Evolutionary conservation across 2,113 vertebrate species (phyloP), one percentile per base, ranked within the genome.

Genomic region (Sinocyclocheilus maitianheensis): DNA sequence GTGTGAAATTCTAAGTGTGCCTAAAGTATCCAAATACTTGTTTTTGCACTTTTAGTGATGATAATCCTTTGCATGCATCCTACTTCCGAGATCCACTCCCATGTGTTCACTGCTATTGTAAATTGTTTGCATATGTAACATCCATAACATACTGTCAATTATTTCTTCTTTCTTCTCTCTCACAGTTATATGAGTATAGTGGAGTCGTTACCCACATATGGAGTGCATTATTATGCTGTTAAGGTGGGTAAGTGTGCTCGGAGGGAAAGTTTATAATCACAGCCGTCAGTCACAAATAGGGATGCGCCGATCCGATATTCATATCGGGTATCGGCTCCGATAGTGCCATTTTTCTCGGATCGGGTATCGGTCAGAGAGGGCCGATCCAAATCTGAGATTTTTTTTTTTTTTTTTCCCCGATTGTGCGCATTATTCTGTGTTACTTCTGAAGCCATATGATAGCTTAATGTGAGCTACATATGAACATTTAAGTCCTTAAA

Each of bases 201-300:
- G 82, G 89, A 90, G 85, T 88, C 89, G 20, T 30, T 90, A 78
- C 89, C 89, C 69, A 90, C 89, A 90, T 90, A 90, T 90, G 89
- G 89, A 90, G 87, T 90, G 55, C 89, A 90, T 90, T 90, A 90
- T 87, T 90, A 90, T 7, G 89, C 89, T 83, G 89, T 90, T 82
- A 90, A 90, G 89, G 89, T 90, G 87, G 89, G 89, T 90, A 74
- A 77, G 22, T 71, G 12, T n/a, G 77, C 78, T 86, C n/a, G 18
- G 65, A 74, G 80, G 77, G 78, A 63, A 79, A 69, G 85, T 75
- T 43, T 77, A 84, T 87, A 72, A 80, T 69, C 62, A 78, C 81
- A 63, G 81, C 48, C 74, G 5, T 79, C 77, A 75, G 74, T 71
- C 18, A 3, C 30, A 34, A 34, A 34, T 34, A 30, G 26, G 26